These are phyloP conservation scores for Marmota flaviventris DNA, from an alignment of 2,113 vertebrate species.

Conservation along the genomic window DNA sequence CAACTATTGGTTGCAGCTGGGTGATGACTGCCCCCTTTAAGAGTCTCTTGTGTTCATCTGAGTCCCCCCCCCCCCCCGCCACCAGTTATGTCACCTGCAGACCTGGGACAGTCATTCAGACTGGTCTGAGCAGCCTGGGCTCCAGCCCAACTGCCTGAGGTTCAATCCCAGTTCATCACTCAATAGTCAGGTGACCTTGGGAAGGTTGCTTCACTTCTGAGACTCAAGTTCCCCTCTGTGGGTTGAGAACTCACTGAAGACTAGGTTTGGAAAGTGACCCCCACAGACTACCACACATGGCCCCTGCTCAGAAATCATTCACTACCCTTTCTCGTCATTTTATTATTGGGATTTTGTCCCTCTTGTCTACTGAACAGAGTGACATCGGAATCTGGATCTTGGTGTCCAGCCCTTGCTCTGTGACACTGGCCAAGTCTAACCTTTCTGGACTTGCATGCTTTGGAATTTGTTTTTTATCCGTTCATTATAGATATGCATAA, in stretches of 20 bases:
- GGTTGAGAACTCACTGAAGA: not conserved
- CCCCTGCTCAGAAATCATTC: not conserved
- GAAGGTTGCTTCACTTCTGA: slow-evolving; percentile 36
- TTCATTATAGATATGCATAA: too few relatives aligned
- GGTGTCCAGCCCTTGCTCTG: not conserved
- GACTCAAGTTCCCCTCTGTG: not conserved
- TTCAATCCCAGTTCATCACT: not conserved
- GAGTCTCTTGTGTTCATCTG: not conserved
- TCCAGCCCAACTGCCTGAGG: not conserved
- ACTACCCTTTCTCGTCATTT: not conserved
- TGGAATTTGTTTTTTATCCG: not conserved
- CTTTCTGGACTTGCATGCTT: not conserved
- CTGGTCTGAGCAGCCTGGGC: not conserved
- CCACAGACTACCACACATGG: too few relatives aligned
- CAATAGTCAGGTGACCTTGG: slow-evolving; percentile 49
- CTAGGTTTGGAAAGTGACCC: not conserved
- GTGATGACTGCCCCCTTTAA: too few relatives aligned
- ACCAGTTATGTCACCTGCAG: not conserved
- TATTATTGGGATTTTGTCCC: not conserved
- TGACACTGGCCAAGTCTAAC: not conserved
- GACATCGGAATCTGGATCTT: not conserved
- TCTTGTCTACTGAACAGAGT: not conserved
- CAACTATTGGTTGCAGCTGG: not conserved
- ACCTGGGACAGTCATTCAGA: not conserved
- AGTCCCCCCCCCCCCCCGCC: not conserved